These are phyloP conservation scores for Phocoena sinus DNA, from an alignment of 2,113 vertebrate genomes.

Conservation along the genomic window DNA sequence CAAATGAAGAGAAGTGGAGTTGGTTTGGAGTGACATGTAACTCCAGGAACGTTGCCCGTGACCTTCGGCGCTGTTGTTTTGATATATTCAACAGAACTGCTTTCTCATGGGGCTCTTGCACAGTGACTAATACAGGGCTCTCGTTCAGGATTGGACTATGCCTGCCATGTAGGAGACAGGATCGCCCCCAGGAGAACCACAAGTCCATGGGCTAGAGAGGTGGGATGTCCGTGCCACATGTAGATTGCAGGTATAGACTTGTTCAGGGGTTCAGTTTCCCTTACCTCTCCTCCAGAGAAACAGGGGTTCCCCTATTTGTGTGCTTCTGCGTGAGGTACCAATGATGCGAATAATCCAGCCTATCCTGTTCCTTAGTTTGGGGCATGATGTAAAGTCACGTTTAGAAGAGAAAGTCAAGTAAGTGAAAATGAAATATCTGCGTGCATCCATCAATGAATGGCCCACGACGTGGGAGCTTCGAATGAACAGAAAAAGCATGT, in stretches of 20 bases:
- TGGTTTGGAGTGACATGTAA: not conserved
- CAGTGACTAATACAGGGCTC: not conserved
- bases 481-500: not conserved
- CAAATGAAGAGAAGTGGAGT: not conserved
- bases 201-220: no score
- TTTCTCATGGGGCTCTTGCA: not conserved
- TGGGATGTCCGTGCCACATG: not conserved
- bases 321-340: not conserved
- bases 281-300: not conserved
- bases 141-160: not conserved
- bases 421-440: not conserved
- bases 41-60: not conserved
- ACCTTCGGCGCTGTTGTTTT: not conserved
- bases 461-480: not conserved
- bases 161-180: not conserved
- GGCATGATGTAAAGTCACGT: not conserved
- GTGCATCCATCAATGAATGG: not conserved
- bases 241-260: not conserved
- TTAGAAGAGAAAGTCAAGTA: not conserved
- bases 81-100: not conserved
- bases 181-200: fast-evolving
- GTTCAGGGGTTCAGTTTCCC: not conserved
- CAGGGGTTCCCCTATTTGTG: fast-evolving
- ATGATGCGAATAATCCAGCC: not conserved
- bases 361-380: not conserved